Base-by-base conservation (phyloP, 2,113 vertebrate genomes). In the Mus musculus region DNA sequence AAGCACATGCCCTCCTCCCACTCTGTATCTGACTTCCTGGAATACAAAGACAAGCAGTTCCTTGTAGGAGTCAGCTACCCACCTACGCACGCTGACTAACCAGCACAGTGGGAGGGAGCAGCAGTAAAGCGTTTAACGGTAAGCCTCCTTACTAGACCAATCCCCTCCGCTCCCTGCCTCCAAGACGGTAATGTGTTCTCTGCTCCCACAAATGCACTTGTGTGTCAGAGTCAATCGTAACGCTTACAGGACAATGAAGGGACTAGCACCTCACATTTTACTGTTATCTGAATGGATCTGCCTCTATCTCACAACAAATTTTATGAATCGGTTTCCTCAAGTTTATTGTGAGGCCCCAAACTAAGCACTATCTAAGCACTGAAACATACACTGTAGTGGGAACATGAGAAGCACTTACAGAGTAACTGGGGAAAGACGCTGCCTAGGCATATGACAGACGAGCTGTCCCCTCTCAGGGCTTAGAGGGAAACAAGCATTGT, bases 71-170 rank as follows among this genome's bases (percentile, higher is more conserved):
- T 78, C 63, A 33, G 77, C 90, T 90, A 73, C 46, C 90, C 67
- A 63, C 36, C 36, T 3, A 12, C 72, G 0, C 54, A 59, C 56
- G 36, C 77, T 82, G 87, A 28, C 94, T 96, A 88, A 69, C 76
- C 90, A 95, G 93, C 95, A 95, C 96, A 96, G 93, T 97, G 91
- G 30, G 94, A 97, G 91, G 30, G 94, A 97, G 97, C 98, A 89
- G 97, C 96, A 95, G 67, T 49, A 69, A 78, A 95, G 10, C 90
- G 72, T 75, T 95, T 98, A 97, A 98, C 96, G 84, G 96, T 95
- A 97, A 98, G 95, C 95, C 94, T 95, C 90, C 94, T 89, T 87
- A 94, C 56, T 84, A 71, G 90, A 80, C 56, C 59, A 92, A 75
- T 13, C 54, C 22, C 2, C 10, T 13, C 26, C 19, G 20, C 33